phyloP scores from a whole-genome alignment of 2,113 vertebrate species.

The Cromileptes altivelis region DNA sequence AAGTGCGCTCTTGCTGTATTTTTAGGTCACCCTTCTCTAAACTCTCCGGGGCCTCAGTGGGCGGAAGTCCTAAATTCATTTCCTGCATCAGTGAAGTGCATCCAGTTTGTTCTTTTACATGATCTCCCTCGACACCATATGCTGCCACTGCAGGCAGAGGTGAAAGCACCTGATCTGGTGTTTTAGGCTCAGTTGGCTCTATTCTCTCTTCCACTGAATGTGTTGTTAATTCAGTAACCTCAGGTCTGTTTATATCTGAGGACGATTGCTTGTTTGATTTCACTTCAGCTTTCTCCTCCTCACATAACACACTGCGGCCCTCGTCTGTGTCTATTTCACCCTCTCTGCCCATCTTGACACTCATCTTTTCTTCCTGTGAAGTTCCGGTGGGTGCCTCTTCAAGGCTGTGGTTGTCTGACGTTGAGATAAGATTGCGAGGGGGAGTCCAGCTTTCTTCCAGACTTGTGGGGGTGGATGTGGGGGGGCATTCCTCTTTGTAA shows the following conservation, averaged over 20 bases:
- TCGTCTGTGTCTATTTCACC: slow-evolving; percentile 28
- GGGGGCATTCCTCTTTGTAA: slow-evolving; percentile 10
- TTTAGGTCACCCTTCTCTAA: slow-evolving; percentile 61
- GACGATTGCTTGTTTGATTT: slow-evolving; percentile 43
- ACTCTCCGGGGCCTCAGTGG: slow-evolving; percentile 19
- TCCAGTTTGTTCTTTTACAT: slow-evolving; percentile 40
- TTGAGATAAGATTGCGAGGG: slow-evolving; percentile 33
- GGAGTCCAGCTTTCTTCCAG: slow-evolving; percentile 24
- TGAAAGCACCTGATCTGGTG: slow-evolving; percentile 47
- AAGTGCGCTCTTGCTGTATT: slow-evolving; percentile 24
- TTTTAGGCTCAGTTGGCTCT: slow-evolving; percentile 31
- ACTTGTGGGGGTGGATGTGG: slow-evolving; percentile 20
- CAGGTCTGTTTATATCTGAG: slow-evolving; percentile 48
- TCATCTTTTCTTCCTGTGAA: slow-evolving; percentile 18
- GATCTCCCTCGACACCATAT: background rate
- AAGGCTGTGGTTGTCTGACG: slow-evolving; percentile 23
- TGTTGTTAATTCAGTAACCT: slow-evolving; percentile 45
- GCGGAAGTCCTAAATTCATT: slow-evolving; percentile 61
- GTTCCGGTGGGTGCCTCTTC: slow-evolving; percentile 26
- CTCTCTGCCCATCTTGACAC: background rate
- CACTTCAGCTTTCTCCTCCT: slow-evolving; percentile 67
- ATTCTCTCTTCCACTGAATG: slow-evolving; percentile 50
- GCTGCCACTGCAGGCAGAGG: slow-evolving; percentile 2
- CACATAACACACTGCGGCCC: background rate
- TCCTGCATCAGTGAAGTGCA: slow-evolving; percentile 50